These are phyloP conservation scores for Pocota personata DNA, from an alignment of 2,888 invertebrate genomes.

Conservation along the genomic window DNA sequence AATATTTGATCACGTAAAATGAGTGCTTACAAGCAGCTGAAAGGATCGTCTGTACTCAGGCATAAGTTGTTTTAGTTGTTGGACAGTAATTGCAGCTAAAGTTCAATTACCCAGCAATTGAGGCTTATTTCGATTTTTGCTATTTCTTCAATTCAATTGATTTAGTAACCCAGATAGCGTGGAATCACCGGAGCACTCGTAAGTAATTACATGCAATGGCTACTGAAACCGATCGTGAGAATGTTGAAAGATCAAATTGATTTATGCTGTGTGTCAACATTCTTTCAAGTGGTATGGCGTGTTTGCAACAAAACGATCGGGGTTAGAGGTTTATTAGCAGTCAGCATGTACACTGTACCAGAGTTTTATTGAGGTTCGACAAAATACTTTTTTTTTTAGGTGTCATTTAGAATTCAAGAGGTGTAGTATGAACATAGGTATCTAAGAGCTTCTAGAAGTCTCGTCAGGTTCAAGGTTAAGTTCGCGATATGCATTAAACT, in stretches of 20 bases:
- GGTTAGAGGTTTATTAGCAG: background rate
- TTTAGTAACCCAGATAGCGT: constrained; percentile 5
- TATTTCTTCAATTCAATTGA: constrained; percentile 17
- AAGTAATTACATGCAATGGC: background rate
- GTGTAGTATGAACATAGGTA: background rate
- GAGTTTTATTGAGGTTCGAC: background rate
- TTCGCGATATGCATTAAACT: background rate
- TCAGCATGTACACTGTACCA: background rate
- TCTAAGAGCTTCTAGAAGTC: background rate
- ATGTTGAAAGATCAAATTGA: constrained; percentile 1
- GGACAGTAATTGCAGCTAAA: constrained; percentile 22
- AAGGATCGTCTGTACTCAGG: background rate
- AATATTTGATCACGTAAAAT: constrained; percentile 35
- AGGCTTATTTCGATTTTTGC: background rate
- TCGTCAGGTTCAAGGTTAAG: background rate
- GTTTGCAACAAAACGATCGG: background rate
- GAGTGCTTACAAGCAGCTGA: background rate
- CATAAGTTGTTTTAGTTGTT: background rate
- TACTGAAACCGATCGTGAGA: constrained; percentile 16
- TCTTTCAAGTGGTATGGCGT: background rate
- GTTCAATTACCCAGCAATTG: constrained; percentile 41
- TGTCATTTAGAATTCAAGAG: background rate
- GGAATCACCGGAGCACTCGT: background rate
- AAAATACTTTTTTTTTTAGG: too few species aligned
- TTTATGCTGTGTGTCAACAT: background rate